These are phyloP conservation scores for Paramisgurnus dabryanus DNA, from an alignment of 2,113 vertebrate species.

Conservation along the genomic window DNA sequence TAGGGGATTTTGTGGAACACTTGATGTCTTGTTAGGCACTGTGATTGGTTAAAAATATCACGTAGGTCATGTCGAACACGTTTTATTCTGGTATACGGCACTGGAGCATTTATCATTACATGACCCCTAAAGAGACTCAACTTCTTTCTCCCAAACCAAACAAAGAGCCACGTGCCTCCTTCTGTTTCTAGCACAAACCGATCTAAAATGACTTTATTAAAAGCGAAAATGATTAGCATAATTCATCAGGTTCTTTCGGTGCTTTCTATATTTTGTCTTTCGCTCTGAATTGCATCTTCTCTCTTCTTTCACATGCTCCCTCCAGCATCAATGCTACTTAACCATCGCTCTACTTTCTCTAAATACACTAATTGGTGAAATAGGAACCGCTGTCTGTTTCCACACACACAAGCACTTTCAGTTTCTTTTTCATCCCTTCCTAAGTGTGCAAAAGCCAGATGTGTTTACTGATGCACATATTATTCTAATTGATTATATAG, in stretches of 20 bases:
- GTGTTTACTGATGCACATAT: not conserved
- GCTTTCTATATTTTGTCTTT: slow-evolving; percentile 6
- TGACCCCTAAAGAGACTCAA: not conserved
- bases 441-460: not conserved
- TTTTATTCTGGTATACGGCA: not conserved
- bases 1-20: slow-evolving; percentile 22
- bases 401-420: not conserved
- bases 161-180: too few relatives aligned
- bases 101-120: slow-evolving; percentile 28
- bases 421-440: not conserved
- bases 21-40: slow-evolving; percentile 36
- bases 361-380: slow-evolving; percentile 33
- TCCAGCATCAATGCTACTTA: slow-evolving; percentile 29
- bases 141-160: slow-evolving; percentile 1
- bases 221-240: not conserved
- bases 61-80: slow-evolving; percentile 16
- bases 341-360: slow-evolving; percentile 2
- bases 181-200: not conserved
- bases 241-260: not conserved
- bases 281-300: not conserved
- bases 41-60: slow-evolving; percentile 35
- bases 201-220: too few relatives aligned
- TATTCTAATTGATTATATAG: not conserved
- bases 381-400: not conserved
- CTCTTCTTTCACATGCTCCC: slow-evolving; percentile 16